Evolutionary conservation across 2,113 vertebrate genomes (phyloP).

Genomic region (Heterochromis multidens): DNA sequence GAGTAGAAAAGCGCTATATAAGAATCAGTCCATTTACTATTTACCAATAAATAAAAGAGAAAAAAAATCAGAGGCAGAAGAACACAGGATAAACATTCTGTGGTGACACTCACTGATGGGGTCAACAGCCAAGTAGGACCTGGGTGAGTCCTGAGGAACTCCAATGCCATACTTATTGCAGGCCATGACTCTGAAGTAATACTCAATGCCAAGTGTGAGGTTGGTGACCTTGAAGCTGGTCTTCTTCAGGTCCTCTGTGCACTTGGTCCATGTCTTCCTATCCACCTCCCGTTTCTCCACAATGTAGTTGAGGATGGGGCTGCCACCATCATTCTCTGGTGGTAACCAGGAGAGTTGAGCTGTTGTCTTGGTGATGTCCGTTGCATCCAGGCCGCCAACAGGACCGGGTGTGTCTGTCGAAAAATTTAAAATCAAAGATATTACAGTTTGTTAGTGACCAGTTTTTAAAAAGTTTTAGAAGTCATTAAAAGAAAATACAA

Average conservation of each 20-base stretch:
- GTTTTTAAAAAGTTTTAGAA: neutral
- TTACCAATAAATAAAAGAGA: neutral
- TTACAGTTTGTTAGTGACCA: neutral
- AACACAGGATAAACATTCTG: neutral
- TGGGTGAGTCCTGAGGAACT: conserved; percentile 89
- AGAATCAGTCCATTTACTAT: no score
- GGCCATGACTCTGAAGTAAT: conserved; percentile 94
- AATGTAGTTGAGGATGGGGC: conserved; percentile 89
- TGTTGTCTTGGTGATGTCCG: conserved; percentile 87
- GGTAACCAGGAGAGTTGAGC: conserved; percentile 94
- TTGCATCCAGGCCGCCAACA: conserved; percentile 86
- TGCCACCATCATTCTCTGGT: conserved; percentile 96
- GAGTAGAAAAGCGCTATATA: no score
- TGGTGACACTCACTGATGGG: conserved; percentile 85
- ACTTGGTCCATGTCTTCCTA: conserved; percentile 92
- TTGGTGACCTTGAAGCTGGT: conserved; percentile 91
- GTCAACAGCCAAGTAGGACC: conserved; percentile 88
- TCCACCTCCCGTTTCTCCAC: conserved; percentile 95
- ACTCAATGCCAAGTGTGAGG: conserved; percentile 88
- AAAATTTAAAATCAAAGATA: neutral
- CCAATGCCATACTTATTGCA: conserved; percentile 96
- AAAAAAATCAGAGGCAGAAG: neutral
- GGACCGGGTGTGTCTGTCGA: conserved; percentile 92
- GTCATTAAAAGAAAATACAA: neutral
- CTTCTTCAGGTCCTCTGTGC: conserved; percentile 89